Evolutionary conservation across 2,797 vertebrate species (phyloP).

Genomic region (Poecilia wingei): DNA sequence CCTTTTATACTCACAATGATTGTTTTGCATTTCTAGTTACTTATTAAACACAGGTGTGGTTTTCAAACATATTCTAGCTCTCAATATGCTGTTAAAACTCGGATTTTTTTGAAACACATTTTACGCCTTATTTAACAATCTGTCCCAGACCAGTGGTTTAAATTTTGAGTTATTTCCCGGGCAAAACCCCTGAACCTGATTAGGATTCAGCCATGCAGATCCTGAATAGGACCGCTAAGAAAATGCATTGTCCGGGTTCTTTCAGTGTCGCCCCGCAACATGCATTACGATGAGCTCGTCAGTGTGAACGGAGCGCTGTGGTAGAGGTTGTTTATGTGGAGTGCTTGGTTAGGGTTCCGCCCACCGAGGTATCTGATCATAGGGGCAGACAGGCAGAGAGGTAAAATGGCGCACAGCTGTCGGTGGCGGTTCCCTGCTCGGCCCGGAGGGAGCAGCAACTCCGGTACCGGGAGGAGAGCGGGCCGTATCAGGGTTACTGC

Average conservation of each 20-base stretch:
- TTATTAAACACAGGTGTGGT: neutral
- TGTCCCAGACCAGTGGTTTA: slow-evolving; percentile 55
- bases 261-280: slow-evolving; percentile 78
- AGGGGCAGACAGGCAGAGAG: slow-evolving; percentile 93
- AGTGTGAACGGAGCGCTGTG: slow-evolving; percentile 68
- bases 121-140: slow-evolving; percentile 9
- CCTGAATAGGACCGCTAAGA: slow-evolving; percentile 59
- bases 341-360: slow-evolving; percentile 86
- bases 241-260: slow-evolving; percentile 82
- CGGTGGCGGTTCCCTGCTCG: slow-evolving; percentile 99
- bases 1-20: neutral
- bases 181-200: slow-evolving; percentile 81
- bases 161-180: slow-evolving; percentile 78
- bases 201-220: slow-evolving; percentile 64
- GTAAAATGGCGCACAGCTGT: slow-evolving; percentile 99
- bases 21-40: neutral
- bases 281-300: slow-evolving; percentile 74
- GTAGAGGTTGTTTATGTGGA: slow-evolving; percentile 80
- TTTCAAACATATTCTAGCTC: neutral
- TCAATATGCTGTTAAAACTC: neutral
- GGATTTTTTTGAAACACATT: neutral
- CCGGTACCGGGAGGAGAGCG: slow-evolving; percentile 89
- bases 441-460: slow-evolving; percentile 95
- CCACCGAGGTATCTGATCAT: slow-evolving; percentile 90
- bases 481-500: slow-evolving; percentile 88